phyloP scores from a whole-genome alignment of 2,888 invertebrate genomes.

The Caenorhabditis macrosperma region DNA sequence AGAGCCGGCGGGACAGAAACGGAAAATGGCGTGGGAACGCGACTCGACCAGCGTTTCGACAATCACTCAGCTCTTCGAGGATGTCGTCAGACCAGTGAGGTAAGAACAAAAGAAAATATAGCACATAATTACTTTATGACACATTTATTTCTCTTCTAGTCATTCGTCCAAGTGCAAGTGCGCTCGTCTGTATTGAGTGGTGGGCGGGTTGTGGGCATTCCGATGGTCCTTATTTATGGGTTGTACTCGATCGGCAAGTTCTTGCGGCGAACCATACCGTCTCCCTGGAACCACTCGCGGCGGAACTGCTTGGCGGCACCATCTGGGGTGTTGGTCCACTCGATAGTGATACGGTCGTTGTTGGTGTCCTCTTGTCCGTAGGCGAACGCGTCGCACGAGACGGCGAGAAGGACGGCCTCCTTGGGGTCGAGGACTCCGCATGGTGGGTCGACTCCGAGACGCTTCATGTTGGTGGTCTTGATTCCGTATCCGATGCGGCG shows the following conservation, averaged over 20 bases:
- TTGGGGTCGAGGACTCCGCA: conserved; percentile 72
- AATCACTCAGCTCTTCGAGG: conserved; percentile 66
- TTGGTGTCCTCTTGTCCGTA: conserved; percentile 58
- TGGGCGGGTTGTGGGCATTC: too few species aligned
- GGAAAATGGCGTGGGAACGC: conserved; percentile 77
- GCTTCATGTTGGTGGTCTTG: conserved; percentile 74
- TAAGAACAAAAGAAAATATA: too few species aligned
- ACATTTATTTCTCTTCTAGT: not conserved
- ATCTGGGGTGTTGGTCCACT: conserved; percentile 68
- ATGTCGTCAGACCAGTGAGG: conserved; percentile 73
- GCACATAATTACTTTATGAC: too few species aligned
- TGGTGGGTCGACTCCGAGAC: conserved; percentile 69
- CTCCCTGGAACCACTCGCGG: conserved; percentile 71
- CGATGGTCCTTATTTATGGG: conserved; percentile 5
- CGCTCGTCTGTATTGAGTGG: too few species aligned
- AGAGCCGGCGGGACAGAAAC: conserved; percentile 58
- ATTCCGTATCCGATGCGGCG: conserved; percentile 70
- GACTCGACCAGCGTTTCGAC: conserved; percentile 48
- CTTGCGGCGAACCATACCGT: conserved; percentile 68
- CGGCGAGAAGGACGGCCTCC: conserved; percentile 60
- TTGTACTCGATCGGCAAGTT: conserved; percentile 61
- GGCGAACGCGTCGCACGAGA: conserved; percentile 57
- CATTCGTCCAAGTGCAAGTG: too few species aligned
- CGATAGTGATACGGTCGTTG: conserved; percentile 63
- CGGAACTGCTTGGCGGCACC: conserved; percentile 67